Base-by-base conservation (phyloP, 2,888 invertebrate genomes). In the Nymphalis c-album region DNA sequence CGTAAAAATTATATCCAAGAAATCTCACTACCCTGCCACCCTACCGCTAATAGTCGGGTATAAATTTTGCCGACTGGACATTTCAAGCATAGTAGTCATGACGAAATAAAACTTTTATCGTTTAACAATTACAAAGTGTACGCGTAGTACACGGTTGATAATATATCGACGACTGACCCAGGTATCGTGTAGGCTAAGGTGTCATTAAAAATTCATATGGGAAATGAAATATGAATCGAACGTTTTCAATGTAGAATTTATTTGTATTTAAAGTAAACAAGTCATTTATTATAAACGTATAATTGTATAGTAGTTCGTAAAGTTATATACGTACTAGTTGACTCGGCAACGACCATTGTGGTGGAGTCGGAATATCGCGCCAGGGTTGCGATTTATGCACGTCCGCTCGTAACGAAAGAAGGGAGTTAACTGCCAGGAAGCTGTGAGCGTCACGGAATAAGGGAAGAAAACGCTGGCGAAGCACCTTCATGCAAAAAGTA, bases 41-140 rank as follows among this genome's bases (percentile, higher is more conserved):
- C 85, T 73, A 7, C 78, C 67, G 10, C 79, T 75, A 40, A 90
- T 86, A 8, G 87, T 85, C 0, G 90, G 90, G 71, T 91, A 84
- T 64, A 91, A 78, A 60, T 88, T 82, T 60, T 89, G 88, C 13
- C 91, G 80, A 71, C 90, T 90, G 1, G 91, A 86, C 91, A 91
- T 91, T 76, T 91, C 90, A 5, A 87, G 70, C 75, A 88, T 83
- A 73, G 81, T 86, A 64, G 70, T 70, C 73, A 74, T 77, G 63
- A n/a, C 59, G n/a, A 67, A 64, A 47, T 58, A 62, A 63, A 64
- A 64, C 4, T 61, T 60, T 60, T 22, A 8, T 60, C 60, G 31
- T 59, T 62, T 63, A 69, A 68, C 72, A 68, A 68, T 73, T 64
- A 65, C 22, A 68, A 60, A 71, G 74, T 74, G 4, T 40, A 40